Conservation (phyloP, 2,797 vertebrate genomes). For the Galago senegalensis region DNA sequence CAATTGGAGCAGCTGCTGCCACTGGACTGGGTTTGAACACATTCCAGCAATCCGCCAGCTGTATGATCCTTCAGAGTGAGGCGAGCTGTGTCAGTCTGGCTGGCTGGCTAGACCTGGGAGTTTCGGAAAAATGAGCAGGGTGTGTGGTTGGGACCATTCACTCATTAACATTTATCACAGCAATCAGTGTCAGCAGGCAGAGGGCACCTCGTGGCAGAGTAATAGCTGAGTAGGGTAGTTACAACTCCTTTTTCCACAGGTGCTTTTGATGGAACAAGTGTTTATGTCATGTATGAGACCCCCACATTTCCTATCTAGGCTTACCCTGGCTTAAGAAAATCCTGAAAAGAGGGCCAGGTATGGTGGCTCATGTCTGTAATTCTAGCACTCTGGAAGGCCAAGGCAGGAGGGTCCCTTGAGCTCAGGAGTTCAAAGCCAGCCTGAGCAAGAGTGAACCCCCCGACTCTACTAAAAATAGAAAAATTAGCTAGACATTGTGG, state of each 20-base stretch:
- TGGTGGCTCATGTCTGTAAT: no score
- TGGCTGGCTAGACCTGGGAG: no score
- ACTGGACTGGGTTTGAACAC: conserved; percentile 7
- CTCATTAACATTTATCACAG: conserved; percentile 18
- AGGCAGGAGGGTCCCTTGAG: no score
- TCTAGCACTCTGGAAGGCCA: no score
- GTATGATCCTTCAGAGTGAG: background rate
- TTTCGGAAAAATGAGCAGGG: background rate
- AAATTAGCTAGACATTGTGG: no score
- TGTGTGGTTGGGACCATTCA: background rate
- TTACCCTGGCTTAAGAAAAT: background rate
- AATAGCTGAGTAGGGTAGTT: background rate
- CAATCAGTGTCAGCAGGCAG: background rate
- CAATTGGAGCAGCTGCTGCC: background rate
- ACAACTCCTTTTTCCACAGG: background rate
- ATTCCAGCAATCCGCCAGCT: background rate
- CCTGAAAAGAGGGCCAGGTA: no score
- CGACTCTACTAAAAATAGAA: no score
- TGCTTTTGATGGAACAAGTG: background rate
- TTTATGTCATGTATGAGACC: background rate
- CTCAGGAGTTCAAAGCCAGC: no score
- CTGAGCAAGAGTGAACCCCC: no score
- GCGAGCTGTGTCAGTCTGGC: background rate
- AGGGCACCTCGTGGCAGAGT: background rate
- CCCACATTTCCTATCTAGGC: background rate